A percentile compares a stretch with the other conserved stretches of the same genome.
phyloP scores from a whole-genome alignment of 2,888 invertebrate species.

The Trichacis sp. region DNA sequence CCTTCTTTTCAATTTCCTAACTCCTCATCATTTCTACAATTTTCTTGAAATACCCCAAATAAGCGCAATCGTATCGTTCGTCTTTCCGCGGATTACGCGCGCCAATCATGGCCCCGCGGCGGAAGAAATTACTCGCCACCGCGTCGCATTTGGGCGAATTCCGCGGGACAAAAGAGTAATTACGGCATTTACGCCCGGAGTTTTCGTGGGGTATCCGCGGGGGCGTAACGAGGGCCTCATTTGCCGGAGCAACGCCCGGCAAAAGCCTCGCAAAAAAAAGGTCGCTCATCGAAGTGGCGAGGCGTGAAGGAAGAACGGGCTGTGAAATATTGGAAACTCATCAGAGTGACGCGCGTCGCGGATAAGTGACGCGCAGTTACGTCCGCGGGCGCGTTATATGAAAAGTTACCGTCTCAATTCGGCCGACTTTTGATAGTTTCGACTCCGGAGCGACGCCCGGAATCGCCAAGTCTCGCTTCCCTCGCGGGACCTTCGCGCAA shows the following conservation, averaged over 20 bases:
- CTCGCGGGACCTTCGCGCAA: constrained; percentile 9
- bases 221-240: constrained; percentile 28
- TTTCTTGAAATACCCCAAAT: too few relatives aligned
- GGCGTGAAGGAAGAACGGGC: constrained; percentile 5
- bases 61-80: too few relatives aligned
- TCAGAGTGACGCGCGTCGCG: constrained; percentile 39
- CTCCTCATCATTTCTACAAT: too few relatives aligned
- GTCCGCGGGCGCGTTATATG: constrained; percentile 41
- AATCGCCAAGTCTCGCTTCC: constrained; percentile 45
- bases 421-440: too few relatives aligned
- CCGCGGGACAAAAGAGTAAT: neutral
- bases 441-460: constrained; percentile 47
- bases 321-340: constrained; percentile 50
- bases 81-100: neutral
- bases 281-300: constrained; percentile 7
- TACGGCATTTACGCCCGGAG: constrained; percentile 6
- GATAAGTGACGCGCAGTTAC: constrained; percentile 22
- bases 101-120: neutral
- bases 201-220: neutral
- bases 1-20: too few relatives aligned
- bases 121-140: neutral
- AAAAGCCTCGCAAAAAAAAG: constrained; percentile 5
- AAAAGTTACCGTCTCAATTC: constrained; percentile 46
- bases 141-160: constrained; percentile 4
- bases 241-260: constrained; percentile 11